phyloP scores from a whole-genome alignment of 2,888 invertebrate species.

The Standfussiana lucernea region DNA sequence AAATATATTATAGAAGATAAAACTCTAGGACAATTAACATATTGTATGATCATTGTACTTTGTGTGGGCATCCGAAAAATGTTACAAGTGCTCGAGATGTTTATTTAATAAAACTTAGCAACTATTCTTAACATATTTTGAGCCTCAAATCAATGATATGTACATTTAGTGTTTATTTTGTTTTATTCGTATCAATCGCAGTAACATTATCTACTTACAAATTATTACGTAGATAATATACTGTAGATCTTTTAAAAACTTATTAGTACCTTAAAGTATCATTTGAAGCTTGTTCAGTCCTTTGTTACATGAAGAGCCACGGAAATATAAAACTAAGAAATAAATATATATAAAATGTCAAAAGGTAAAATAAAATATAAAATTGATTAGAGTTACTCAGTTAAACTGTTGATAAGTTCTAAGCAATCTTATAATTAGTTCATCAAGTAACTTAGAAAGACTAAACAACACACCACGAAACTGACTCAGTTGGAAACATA shows the following conservation, averaged over 20 bases:
- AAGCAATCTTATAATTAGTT: slow-evolving; percentile 72
- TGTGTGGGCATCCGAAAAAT: slow-evolving; percentile 86
- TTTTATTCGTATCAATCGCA: slow-evolving; percentile 65
- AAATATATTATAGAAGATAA: slow-evolving; percentile 83
- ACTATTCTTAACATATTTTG: slow-evolving; percentile 80
- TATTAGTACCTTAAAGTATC: slow-evolving; percentile 72
- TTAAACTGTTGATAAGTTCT: slow-evolving; percentile 70
- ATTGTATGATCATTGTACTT: slow-evolving; percentile 86
- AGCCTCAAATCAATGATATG: slow-evolving; percentile 85
- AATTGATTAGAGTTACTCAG: slow-evolving; percentile 75
- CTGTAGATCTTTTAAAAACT: slow-evolving; percentile 66
- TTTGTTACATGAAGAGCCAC: slow-evolving; percentile 71
- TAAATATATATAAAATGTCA: slow-evolving; percentile 79
- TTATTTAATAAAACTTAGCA: slow-evolving; percentile 74
- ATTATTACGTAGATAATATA: slow-evolving; percentile 63
- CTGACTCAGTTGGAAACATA: slow-evolving; percentile 61
- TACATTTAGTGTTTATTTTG: slow-evolving; percentile 71
- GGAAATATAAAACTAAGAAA: slow-evolving; percentile 75
- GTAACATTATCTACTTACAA: slow-evolving; percentile 63
- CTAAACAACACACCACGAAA: slow-evolving; percentile 71
- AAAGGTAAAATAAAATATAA: slow-evolving; percentile 81
- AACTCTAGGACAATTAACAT: slow-evolving; percentile 83
- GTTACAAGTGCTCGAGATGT: slow-evolving; percentile 80
- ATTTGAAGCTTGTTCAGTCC: slow-evolving; percentile 79
- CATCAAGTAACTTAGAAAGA: slow-evolving; percentile 72